phyloP scores from a whole-genome alignment of 2,113 vertebrate genomes.

The Xiphophorus hellerii region DNA sequence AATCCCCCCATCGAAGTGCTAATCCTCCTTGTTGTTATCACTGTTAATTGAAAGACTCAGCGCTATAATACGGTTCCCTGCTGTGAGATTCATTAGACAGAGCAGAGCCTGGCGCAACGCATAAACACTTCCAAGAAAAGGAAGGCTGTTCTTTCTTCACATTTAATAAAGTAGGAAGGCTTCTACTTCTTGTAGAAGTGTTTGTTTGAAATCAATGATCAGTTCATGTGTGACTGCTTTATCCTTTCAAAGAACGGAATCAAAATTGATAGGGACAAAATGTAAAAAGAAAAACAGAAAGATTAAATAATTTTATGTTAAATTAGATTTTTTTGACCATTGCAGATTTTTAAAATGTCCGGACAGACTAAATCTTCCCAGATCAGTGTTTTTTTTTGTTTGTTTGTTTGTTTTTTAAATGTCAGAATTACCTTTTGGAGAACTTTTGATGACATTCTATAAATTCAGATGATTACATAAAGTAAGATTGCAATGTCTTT shows the following conservation, averaged over 20 bases:
- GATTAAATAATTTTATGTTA: constrained; percentile 19
- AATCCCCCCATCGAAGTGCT: constrained; percentile 39
- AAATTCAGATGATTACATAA: no score
- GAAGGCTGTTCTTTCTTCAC: constrained; percentile 5
- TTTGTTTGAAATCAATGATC: constrained; percentile 43
- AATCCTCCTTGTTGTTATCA: constrained; percentile 68
- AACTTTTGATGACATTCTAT: no score
- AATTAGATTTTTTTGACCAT: constrained; percentile 17
- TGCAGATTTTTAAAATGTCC: neutral
- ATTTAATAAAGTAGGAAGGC: constrained; percentile 41
- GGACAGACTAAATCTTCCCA: no score
- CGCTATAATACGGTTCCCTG: constrained; percentile 58
- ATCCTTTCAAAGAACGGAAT: constrained; percentile 15
- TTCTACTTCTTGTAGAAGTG: constrained; percentile 2
- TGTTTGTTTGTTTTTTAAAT: no score
- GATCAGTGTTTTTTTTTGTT: no score
- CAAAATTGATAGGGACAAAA: neutral
- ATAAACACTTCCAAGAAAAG: constrained; percentile 67
- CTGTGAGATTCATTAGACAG: constrained; percentile 58
- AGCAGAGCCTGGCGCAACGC: constrained; percentile 41
- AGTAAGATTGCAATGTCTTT: no score
- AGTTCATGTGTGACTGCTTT: constrained; percentile 11
- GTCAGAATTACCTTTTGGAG: no score
- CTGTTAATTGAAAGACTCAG: constrained; percentile 73
- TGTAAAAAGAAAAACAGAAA: no score